These are phyloP conservation scores for Galaxias olidus DNA, from an alignment of 2,797 vertebrate genomes.

Conservation along the genomic window DNA sequence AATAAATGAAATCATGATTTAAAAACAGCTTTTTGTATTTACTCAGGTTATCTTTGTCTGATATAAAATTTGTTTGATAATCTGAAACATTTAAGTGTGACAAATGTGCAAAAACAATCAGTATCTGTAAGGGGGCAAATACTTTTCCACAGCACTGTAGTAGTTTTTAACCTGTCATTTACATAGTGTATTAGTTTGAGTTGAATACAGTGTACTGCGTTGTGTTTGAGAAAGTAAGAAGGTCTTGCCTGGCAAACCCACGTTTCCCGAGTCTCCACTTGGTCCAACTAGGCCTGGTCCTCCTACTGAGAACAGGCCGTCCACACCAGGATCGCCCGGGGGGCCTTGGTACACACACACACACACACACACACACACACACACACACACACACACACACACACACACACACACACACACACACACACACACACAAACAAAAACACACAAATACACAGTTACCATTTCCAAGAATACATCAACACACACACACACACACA, in stretches of 20 bases:
- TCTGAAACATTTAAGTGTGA: no score
- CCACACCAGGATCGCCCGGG: constrained; percentile 41
- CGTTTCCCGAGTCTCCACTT: constrained; percentile 48
- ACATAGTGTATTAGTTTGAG: neutral
- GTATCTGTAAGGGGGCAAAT: no score
- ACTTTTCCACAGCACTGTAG: no score
- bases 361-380: constrained; percentile 10
- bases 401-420: neutral
- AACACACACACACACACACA: constrained; percentile 2
- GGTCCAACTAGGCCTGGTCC: constrained; percentile 40
- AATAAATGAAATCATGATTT: no score
- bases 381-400: neutral
- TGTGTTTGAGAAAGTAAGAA: neutral
- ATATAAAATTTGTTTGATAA: no score
- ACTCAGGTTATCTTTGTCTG: no score
- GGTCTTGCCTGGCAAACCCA: constrained; percentile 55
- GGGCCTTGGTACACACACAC: constrained; percentile 39
- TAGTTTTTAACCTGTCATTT: no score
- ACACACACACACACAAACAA: neutral
- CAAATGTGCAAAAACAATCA: no score
- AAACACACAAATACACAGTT: neutral
- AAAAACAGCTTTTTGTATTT: no score
- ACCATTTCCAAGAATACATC: neutral
- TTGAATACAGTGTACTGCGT: neutral
- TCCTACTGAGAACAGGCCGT: constrained; percentile 16